Base-by-base conservation (phyloP, 1,140 invertebrate genomes). In the Tetramorium simillimum region DNA sequence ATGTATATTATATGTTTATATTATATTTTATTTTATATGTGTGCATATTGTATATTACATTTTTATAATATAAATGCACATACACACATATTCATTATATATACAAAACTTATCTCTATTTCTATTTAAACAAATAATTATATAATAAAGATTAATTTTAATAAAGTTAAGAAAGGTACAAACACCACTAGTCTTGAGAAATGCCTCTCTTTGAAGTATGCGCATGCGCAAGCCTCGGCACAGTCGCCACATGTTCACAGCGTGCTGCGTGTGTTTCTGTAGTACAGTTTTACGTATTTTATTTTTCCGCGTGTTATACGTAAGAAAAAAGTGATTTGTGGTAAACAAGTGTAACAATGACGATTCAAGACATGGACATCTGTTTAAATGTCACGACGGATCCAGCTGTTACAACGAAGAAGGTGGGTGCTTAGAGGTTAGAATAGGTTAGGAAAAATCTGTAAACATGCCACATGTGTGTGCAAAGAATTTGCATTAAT, bases 301-400 rank as follows among this genome's bases (percentile, higher is more conserved):
- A 5, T 43, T 40, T 76, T 51, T 21, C 12, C 67, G 12, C 7
- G 51, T 18, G 24, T 58, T 58, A 12, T 28, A 33, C 14, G 6
- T 43, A 40, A 28, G 49, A 16, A 10, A 12, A 53, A 10, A 37
- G 43, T 75, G 60, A 49, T 49, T 18, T 70, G 46, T 75, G 21
- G 6, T 58, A 56, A 51, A 37, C 21, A 12, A 24, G 10, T 3
- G 2, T n/a, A 3, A 28, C 43, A 88, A 92, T 94, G 89, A 88
- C 88, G 24, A 72, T 92, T 46, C 49, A 86, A 63, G 89, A 93
- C 10, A 94, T 92, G 88, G 92, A 94, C 88, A 94, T 94, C 78
- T 92, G 78, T 62, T 86, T 94, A 62, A 94, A 94, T 65, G 87
- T 94, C 14, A 90, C 90, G 6, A 24, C 85, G 18, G 85, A 33